These are phyloP conservation scores for Cirrhinus mrigala DNA, from an alignment of 2,797 vertebrate species.

Conservation along the genomic window DNA sequence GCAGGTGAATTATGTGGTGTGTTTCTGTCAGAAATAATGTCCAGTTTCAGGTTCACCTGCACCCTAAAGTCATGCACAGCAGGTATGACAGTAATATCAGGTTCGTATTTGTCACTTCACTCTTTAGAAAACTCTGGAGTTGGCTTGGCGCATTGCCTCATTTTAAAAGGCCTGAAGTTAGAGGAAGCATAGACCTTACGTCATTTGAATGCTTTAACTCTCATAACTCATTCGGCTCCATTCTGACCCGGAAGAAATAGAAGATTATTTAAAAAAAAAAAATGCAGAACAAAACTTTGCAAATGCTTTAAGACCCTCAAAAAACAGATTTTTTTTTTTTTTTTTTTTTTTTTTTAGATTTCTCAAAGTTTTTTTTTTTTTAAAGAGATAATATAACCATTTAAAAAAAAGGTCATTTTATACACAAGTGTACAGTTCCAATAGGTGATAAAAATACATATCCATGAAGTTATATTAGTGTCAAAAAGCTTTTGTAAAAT, in stretches of 20 bases:
- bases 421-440: not conserved
- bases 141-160: not conserved
- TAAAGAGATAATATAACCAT: no score
- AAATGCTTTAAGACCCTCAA: no score
- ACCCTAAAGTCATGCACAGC: not conserved
- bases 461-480: no score
- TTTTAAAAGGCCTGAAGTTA: not conserved
- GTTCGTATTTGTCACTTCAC: not conserved
- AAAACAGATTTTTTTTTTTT: no score
- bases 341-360: no score
- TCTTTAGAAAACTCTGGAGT: not conserved
- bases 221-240: no score
- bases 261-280: not conserved
- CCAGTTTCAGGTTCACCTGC: not conserved
- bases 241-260: not conserved
- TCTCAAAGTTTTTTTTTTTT: no score
- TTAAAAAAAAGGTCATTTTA: not conserved
- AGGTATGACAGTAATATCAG: not conserved
- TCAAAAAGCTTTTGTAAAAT: no score
- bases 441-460: no score
- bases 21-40: constrained; percentile 2
- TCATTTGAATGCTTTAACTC: not conserved
- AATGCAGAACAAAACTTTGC: no score
- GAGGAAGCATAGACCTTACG: not conserved
- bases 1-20: not conserved